Evolutionary conservation across 2,113 vertebrate genomes (phyloP), one percentile per base, ranked within the genome.

Genomic region (Tachycineta bicolor): DNA sequence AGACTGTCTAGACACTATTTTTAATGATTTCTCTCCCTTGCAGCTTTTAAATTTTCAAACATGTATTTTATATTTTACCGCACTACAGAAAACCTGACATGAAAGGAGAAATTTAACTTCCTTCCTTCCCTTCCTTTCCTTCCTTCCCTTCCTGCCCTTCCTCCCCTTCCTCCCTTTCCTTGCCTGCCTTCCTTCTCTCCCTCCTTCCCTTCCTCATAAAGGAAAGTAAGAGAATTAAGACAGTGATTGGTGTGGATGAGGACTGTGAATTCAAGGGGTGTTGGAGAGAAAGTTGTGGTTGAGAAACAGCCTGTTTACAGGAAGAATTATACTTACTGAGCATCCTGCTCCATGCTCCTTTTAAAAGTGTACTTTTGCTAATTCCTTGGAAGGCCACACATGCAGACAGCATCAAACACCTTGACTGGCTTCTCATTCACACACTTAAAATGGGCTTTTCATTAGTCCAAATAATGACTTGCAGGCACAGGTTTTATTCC

Each of bases 361-460:
- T 83, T 31, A 53, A 34, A 83, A 58, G 18, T 1, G 1, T 56
- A 13, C 22, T 94, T 98, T 99, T 76, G 98, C 98, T 3, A 98
- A 98, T 93, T 99, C 98, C 85, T 94, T 99, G 97, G 98, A 98
- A 98, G 95, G 98, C 98, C 95, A 98, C 98, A 98, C 97, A 96
- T 79, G 98, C 98, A 12, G 96, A 97, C 59, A 98, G 97, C 97
- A 98, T 96, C 97, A 96, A 43, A 53, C 97, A 97, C 18, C 97
- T 98, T 56, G 97, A 98, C 84, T 96, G 24, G 16, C 94, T 98
- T 90, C 97, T 98, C 41, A 97, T 97, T 82, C 23, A 47, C 3
- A 98, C 97, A 9, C 86, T 98, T 83, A 97, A 97, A 31, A 46
- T 34, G 21, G 50, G 7, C 97, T 98, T 97, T 98, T 98, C 59